Evolutionary conservation across 2,797 vertebrate genomes (phyloP), one percentile per base, ranked within the genome.

Genomic region (Emydoidea blandingii): DNA sequence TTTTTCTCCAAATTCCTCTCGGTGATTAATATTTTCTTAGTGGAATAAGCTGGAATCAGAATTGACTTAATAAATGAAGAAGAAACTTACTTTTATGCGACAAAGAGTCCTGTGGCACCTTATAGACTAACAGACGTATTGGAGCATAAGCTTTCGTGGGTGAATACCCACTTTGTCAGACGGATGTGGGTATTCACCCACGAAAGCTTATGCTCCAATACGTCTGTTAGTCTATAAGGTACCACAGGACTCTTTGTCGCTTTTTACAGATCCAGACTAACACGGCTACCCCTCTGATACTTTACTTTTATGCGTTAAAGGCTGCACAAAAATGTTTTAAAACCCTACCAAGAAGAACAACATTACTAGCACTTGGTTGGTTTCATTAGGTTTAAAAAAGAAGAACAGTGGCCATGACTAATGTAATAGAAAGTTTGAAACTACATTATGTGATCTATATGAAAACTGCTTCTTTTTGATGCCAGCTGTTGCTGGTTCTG

Each of bases 401-500:
- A 31, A 14, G 37, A 93, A 86, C 16, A 56, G 12, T 85, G 90
- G 34, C 27, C 52, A 16, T 29, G 34, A 93, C 74, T 3, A 79
- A 11, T 6, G 41, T n/a, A 84, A 83, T 1, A 78, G 19, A 74
- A 3, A 56, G 50, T 12, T 62, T 80, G n/a, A 86, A 93, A 81
- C 25, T 27, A 74, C 41, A 62, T 4, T 6, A 65, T 16, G 79
- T 12, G n/a, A 5, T 2, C 9, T 50, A 54, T 14, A 95, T 0
- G 1, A 41, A 90, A 94, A 59, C 9, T 3, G 31, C 19, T 92
- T 83, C 16, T 57, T 81, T 93, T 80, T 93, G 47, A 84, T 49
- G 86, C 80, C 19, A 79, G 85, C 15, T 83, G 34, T 82, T 96
- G 89, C 94, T 92, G 96, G 89, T 72, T 94, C 76, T 88, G 86